Conservation (phyloP, 2,888 invertebrate genomes). For the Sialis fuliginosa region DNA sequence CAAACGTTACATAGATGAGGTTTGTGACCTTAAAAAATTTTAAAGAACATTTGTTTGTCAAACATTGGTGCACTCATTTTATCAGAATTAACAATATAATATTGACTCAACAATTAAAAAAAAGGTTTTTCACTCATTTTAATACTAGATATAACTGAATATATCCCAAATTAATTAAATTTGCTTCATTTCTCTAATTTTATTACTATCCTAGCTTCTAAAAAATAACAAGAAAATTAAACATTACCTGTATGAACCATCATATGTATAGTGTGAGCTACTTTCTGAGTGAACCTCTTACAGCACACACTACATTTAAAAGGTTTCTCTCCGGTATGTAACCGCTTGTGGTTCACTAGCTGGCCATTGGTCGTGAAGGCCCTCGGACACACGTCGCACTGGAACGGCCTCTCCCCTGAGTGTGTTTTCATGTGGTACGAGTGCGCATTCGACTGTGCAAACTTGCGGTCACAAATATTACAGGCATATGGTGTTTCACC, state of each 20-base stretch:
- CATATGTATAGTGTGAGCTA: constrained; percentile 14
- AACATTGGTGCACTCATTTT: too few relatives aligned
- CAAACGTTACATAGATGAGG: constrained; percentile 15
- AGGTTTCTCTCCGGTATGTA: constrained; percentile 18
- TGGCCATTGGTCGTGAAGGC: constrained; percentile 20
- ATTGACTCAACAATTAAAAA: too few relatives aligned
- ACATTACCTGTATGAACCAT: constrained; percentile 13
- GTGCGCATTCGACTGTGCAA: constrained; percentile 28
- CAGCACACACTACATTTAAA: constrained; percentile 20
- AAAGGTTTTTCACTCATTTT: too few relatives aligned
- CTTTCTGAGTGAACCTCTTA: constrained; percentile 18
- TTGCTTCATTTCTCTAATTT: too few relatives aligned
- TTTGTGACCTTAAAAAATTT: constrained; percentile 8
- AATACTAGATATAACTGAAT: too few relatives aligned
- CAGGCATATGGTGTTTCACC: constrained; percentile 31
- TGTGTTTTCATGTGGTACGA: constrained; percentile 21
- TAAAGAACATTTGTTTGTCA: too few relatives aligned
- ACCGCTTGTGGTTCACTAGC: constrained; percentile 13
- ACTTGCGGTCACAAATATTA: constrained; percentile 27
- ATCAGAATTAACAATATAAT: too few relatives aligned
- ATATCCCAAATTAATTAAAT: too few relatives aligned
- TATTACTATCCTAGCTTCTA: too few relatives aligned
- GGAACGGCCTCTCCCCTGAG: constrained; percentile 25
- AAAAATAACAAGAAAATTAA: too few relatives aligned
- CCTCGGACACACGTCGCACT: constrained; percentile 27